Base-by-base conservation (phyloP, 2,113 vertebrate genomes). In the Bos javanicus region DNA sequence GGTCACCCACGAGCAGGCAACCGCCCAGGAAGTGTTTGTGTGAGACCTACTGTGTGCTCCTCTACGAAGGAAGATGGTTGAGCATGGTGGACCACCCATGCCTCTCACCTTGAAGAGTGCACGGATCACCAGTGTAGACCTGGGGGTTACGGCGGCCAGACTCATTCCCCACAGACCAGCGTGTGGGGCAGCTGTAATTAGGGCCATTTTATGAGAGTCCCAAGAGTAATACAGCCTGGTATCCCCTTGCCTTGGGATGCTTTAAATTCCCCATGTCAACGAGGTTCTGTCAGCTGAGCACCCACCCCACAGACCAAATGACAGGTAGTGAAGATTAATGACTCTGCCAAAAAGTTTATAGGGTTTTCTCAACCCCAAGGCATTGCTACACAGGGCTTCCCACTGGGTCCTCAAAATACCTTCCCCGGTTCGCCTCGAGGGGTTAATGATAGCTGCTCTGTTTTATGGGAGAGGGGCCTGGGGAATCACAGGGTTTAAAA, bases 61-160 rank as follows among this genome's bases (percentile, higher is more conserved):
- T 39, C n/a, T 19, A 12, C 2, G 26, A 14, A 26, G 36, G 3
- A 14, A 14, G 36, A 7, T 19, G 7, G 6, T 9, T 33, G 33
- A 23, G 13, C 46, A 2, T 6, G 13, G 3, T 17, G 8, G 7
- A 5, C 16, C 15, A 25, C 19, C 33, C 30, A 57, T 2, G 54
- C 28, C 7, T 33, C 74, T 43, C 4, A 26, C 15, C 64, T 87
- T 43, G 30, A 54, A 54, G 62, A 33, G 6, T 4, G 3, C 25
- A 50, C 2, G 3, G 7, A 28, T 2, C 2, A 12, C 11, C 39
- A 48, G 1, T 1, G 7, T 2, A 48, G 5, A 78, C 12, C 9
- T 57, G 67, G 17, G 4, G 5, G 28, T 3, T 11, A 1, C 0
- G 23, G 7, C 3, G 30, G 36, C 81, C 62, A 46, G 56, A 46